phyloP scores from a whole-genome alignment of 2,797 vertebrate genomes.

The Oreonectes daqikongensis region DNA sequence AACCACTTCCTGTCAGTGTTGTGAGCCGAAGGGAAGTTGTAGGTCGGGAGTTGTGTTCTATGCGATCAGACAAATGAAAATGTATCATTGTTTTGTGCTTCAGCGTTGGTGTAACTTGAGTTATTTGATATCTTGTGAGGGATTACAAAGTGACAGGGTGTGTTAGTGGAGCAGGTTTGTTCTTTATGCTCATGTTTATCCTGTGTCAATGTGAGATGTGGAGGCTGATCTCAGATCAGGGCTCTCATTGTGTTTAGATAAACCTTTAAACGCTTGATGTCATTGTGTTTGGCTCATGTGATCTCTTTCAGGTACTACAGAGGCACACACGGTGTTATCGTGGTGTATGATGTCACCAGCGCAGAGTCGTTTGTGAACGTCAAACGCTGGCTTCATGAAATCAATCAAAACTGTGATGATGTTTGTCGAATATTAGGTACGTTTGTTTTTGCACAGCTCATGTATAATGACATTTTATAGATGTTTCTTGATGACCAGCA shows the following conservation, averaged over 20 bases:
- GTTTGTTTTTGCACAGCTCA: not conserved
- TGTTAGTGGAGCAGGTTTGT: not conserved
- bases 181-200: not conserved
- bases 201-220: not conserved
- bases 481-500: not conserved
- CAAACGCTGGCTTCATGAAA: constrained; percentile 99
- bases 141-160: not conserved
- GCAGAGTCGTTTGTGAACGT: constrained; percentile 99
- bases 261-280: not conserved
- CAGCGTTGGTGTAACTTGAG: too few species aligned
- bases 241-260: not conserved
- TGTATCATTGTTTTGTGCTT: too few species aligned
- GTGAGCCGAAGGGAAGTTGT: constrained; percentile 18
- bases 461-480: not conserved
- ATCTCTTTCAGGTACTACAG: constrained; percentile 88
- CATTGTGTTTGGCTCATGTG: constrained; percentile 9
- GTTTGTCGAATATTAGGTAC: constrained; percentile 98
- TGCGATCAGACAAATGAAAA: too few species aligned
- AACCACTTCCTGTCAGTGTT: constrained; percentile 46
- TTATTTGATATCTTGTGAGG: not conserved
- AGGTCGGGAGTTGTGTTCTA: too few species aligned
- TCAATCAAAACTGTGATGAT: constrained; percentile 98
- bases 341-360: constrained; percentile 97
- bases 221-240: not conserved
- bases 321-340: constrained; percentile 97